Percentiles rank a stretch among this genome's conserved stretches.
These are phyloP conservation scores for Pogoniulus pusillus DNA, from an alignment of 2,797 vertebrate genomes.

Conservation along the genomic window DNA sequence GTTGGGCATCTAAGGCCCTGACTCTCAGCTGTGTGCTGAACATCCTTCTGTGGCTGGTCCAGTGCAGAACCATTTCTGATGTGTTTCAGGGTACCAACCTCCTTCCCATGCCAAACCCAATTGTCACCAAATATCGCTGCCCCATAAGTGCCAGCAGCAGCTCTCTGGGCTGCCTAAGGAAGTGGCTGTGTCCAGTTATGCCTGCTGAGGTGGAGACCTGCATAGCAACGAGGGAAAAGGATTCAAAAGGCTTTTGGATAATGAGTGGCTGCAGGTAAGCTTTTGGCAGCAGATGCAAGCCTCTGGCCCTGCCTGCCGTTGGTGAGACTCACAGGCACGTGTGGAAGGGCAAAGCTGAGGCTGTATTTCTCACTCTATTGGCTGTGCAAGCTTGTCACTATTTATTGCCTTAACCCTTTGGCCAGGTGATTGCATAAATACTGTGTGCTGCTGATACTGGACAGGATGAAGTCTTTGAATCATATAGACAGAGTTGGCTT, in stretches of 20 bases:
- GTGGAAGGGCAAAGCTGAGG: neutral
- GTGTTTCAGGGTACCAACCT: neutral
- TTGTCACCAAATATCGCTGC: neutral
- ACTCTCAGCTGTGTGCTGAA: neutral
- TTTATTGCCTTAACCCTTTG: slow-evolving; percentile 34
- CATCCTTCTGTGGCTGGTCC: no score
- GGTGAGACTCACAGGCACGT: neutral
- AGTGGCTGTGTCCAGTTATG: neutral
- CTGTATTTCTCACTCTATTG: neutral
- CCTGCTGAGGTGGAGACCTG: neutral
- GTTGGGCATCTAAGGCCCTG: neutral
- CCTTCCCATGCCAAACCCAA: neutral
- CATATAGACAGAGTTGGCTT: slow-evolving; percentile 18
- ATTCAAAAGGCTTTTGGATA: neutral
- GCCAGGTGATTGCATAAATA: slow-evolving; percentile 29
- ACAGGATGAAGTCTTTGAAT: slow-evolving; percentile 31
- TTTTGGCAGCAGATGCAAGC: neutral
- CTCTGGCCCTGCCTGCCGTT: neutral
- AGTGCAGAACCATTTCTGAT: neutral
- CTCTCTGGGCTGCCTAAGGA: neutral
- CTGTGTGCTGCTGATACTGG: neutral
- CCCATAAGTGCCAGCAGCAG: neutral
- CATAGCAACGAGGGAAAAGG: neutral
- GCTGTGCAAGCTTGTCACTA: slow-evolving; percentile 9
- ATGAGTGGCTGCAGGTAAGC: neutral